Evolutionary conservation across 2,113 vertebrate species (phyloP).

Genomic region (Cavia porcellus): DNA sequence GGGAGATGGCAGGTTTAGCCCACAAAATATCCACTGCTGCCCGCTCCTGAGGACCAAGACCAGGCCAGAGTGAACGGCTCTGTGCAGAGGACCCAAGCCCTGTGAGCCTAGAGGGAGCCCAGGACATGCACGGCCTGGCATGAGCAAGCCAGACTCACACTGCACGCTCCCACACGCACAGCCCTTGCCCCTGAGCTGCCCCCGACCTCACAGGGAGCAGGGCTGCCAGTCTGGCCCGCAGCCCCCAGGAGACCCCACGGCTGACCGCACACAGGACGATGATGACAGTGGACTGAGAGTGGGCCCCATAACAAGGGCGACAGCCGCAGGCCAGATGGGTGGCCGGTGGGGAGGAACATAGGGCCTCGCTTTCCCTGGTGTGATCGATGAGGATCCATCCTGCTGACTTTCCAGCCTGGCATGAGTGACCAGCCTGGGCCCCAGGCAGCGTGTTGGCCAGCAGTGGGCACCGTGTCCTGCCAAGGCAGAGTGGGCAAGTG

Average conservation of each 20-base stretch:
- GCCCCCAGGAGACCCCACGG: neutral
- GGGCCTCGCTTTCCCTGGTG: neutral
- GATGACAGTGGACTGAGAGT: fast-evolving
- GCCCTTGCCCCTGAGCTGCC: neutral
- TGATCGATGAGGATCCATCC: too few species aligned
- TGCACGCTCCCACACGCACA: neutral
- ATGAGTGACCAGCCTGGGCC: neutral
- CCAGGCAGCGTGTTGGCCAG: neutral
- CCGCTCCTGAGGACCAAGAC: too few species aligned
- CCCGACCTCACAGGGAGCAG: neutral
- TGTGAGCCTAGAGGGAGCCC: neutral
- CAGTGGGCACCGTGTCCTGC: neutral
- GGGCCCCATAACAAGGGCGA: neutral
- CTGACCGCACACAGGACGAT: neutral
- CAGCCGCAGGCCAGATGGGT: neutral
- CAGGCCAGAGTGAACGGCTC: too few species aligned
- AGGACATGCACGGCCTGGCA: neutral
- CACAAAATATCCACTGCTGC: neutral
- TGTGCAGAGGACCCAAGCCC: neutral
- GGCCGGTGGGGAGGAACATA: neutral
- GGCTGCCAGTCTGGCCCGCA: neutral
- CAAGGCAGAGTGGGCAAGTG: neutral
- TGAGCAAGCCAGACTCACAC: neutral
- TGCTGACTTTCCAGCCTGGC: neutral
- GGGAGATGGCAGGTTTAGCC: neutral